Evolutionary conservation across 2,113 vertebrate genomes (phyloP), one percentile per base, ranked within the genome.

Genomic region (Speoplatyrhinus poulsoni): DNA sequence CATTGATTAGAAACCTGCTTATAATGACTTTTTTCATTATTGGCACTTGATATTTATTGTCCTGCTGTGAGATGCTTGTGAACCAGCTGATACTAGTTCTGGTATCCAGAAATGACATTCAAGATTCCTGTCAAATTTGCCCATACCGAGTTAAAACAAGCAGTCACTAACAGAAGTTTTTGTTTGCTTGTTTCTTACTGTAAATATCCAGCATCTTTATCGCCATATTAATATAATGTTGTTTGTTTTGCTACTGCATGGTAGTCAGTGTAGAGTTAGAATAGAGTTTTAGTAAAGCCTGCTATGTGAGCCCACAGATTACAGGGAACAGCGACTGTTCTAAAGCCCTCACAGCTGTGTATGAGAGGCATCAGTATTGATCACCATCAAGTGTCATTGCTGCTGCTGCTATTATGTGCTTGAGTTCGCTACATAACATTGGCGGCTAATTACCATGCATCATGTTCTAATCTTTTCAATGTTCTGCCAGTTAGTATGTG

Each of bases 181-280:
- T 15, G 36, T 49, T 52, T 65, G 57, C 15, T 68, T 71, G 46
- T 73, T 79, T 68, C 32, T 76, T 65, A 75, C 47, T 89, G 75
- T 87, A 83, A 12, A 85, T 80, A 84, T 60, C 19, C 26, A 41
- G 19, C 70, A 53, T 69, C 6, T 82, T 79, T 80, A 54, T 62
- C 57, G 69, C 52, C 5, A 71, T 80, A 63, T 67, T 78, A 47
- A 66, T 69, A 76, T 72, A 62, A 65, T 70, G 56, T 32, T 73
- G 52, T 82, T 62, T 70, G 46, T 32, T 72, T 49, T 77, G 47
- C 77, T 60, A 76, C 59, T 85, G 88, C 82, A 81, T 76, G 71
- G 57, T 71, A 62, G 70, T 71, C 55, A n/a, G 16, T 60, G 33
- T 84, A 70, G 76, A 60, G 12, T 60, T 15, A 8, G 32, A 52